Percentiles rank a stretch among this genome's conserved stretches.
Conservation (phyloP, 2,113 vertebrate genomes). For the Empidonax alnorum region DNA sequence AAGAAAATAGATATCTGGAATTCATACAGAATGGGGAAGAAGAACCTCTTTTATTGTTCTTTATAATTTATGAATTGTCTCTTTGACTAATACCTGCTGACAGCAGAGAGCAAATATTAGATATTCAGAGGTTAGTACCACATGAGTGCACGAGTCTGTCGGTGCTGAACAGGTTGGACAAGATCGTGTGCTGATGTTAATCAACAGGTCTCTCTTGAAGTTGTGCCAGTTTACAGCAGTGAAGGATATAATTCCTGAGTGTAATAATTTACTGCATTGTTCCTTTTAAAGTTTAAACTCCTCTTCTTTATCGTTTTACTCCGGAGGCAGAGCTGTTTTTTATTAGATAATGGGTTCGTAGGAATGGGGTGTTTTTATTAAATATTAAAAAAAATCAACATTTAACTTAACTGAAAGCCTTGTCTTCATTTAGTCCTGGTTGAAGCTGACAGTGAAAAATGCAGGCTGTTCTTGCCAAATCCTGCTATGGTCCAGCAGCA, state of each 20-base stretch:
- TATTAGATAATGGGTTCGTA: slow-evolving; percentile 52
- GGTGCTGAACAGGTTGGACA: slow-evolving; percentile 47
- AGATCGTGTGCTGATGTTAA: background rate
- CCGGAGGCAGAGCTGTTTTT: slow-evolving; percentile 34
- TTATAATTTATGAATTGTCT: background rate
- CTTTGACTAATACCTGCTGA: slow-evolving; percentile 25
- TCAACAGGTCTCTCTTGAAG: slow-evolving; percentile 8
- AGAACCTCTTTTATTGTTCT: slow-evolving; percentile 11
- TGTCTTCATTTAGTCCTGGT: slow-evolving; percentile 46
- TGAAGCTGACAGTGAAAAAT: slow-evolving; percentile 58
- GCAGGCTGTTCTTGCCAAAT: slow-evolving; percentile 51
- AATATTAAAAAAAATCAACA: slow-evolving; percentile 63
- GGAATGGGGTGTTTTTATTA: slow-evolving; percentile 69
- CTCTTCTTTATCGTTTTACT: slow-evolving; percentile 45
- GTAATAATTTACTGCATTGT: slow-evolving; percentile 66
- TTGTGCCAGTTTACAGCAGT: background rate
- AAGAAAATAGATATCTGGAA: slow-evolving; percentile 32
- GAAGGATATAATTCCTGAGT: background rate
- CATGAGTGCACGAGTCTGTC: background rate
- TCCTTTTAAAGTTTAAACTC: slow-evolving; percentile 65
- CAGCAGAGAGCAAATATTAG: slow-evolving; percentile 34
- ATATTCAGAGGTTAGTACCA: background rate
- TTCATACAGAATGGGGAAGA: slow-evolving; percentile 19
- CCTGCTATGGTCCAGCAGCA: slow-evolving; percentile 19
- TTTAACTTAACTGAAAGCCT: slow-evolving; percentile 60